These are phyloP conservation scores for Eupristina koningsbergeri DNA, from an alignment of 1,140 invertebrate species.

Conservation along the genomic window DNA sequence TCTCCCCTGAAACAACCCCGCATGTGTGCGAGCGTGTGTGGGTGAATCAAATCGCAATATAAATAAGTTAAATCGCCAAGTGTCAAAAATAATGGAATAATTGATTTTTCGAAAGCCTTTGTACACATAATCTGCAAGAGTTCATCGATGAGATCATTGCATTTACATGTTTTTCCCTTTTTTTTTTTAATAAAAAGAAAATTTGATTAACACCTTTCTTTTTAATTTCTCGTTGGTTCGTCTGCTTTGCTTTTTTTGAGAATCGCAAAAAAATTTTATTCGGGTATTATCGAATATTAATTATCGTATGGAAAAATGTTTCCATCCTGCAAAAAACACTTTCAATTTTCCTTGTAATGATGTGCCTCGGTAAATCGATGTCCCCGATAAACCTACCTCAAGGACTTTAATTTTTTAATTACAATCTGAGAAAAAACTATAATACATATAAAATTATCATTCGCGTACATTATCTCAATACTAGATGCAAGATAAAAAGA, in stretches of 20 bases:
- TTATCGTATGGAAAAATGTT: background rate
- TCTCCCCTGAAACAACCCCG: background rate
- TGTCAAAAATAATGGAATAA: conserved; percentile 48
- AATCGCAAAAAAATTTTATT: too few species aligned
- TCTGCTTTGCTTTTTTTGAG: background rate
- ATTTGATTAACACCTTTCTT: conserved; percentile 29
- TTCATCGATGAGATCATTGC: conserved; percentile 15
- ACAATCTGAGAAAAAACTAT: too few species aligned
- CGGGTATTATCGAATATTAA: background rate
- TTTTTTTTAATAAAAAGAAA: conserved; percentile 31
- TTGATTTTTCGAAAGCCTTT: conserved; percentile 40
- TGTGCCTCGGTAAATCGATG: too few species aligned
- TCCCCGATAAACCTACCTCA: too few species aligned
- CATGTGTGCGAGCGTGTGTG: too few species aligned
- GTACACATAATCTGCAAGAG: conserved; percentile 1
- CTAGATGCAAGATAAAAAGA: too few species aligned
- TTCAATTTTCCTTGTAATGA: too few species aligned
- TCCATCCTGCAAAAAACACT: too few species aligned
- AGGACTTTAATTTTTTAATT: too few species aligned
- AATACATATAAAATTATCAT: too few species aligned
- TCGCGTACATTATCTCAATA: too few species aligned
- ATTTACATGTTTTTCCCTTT: conserved; percentile 14
- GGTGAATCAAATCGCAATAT: conserved; percentile 41
- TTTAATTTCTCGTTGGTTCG: background rate
- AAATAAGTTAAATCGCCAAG: conserved; percentile 44